Evolutionary conservation across 1,140 invertebrate species (phyloP), one percentile per base, ranked within the genome.

Genomic region (Drosophila busckii): DNA sequence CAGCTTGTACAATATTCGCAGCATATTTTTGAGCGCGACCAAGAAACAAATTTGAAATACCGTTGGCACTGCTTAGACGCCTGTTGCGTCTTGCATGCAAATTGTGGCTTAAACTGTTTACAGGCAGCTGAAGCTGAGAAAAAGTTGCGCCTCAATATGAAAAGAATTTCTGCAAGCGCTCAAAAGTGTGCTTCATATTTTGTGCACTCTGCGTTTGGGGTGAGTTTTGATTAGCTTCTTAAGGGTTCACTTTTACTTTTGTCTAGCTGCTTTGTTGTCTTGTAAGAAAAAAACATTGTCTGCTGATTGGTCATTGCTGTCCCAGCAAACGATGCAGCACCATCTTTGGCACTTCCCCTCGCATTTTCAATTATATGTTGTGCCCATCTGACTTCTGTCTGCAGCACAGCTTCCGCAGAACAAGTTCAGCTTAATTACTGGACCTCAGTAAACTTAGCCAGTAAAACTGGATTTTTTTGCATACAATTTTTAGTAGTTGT

Each of bases 371-470:
- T 16, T 13, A 2, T n/a, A 19, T 20, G 15, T 19, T 9, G n/a
- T 50, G 31, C 49, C 59, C 28, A 23, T 31, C 13, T 80, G 73
- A 82, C 69, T 82, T 70, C 64, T 82, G 55, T 73, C 75, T 62
- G 40, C 75, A 53, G 35, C 65, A 55, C 52, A 45, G 55, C 54
- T 53, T 70, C 64, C 26, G 7, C 22, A 12, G 25, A 17, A 22
- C 22, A 41, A 38, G 61, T 55, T 82, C 48, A 55, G 31, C 64
- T 59, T 82, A 80, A 82, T 80, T 82, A 20, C 53, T 55, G 49
- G 31, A 67, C 56, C 52, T 26, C 7, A 6, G 4, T 29, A 49
- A 19, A 37, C 22, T 8, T 12, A 19, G 10, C 19, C 19, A 9
- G 46, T 4, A 45, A 70, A 82, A 82, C 69, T 49, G 65, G 69